phyloP scores from a whole-genome alignment of 2,888 invertebrate species.

The Anarsia innoxiella region DNA sequence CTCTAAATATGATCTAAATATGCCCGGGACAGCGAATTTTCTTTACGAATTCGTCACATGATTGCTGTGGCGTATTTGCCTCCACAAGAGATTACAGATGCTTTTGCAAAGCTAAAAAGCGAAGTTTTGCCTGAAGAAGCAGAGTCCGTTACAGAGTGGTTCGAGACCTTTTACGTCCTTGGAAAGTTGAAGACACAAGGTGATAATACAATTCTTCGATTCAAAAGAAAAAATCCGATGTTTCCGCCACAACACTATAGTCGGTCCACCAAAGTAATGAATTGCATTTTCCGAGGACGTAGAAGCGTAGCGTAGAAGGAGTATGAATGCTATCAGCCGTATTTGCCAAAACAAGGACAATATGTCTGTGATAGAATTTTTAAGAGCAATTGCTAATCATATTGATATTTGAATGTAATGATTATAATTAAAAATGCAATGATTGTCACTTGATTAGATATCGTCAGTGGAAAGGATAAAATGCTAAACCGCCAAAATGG shows the following conservation, averaged over 20 bases:
- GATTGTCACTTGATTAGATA: no score
- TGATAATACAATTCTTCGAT: not conserved
- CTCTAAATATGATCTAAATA: conserved; percentile 2
- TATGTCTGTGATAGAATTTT: not conserved
- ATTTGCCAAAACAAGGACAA: not conserved
- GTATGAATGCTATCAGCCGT: not conserved
- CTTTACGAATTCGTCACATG: conserved; percentile 7
- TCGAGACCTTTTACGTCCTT: conserved; percentile 1
- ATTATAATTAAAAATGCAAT: no score
- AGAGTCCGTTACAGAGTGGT: not conserved
- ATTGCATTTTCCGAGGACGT: not conserved
- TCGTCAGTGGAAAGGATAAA: no score
- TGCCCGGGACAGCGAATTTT: conserved; percentile 5
- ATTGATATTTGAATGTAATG: not conserved
- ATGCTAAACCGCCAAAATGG: no score
- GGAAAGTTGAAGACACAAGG: not conserved
- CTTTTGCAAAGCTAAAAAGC: not conserved
- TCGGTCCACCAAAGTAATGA: not conserved
- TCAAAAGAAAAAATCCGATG: not conserved
- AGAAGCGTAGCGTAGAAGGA: not conserved
- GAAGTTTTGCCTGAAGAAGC: not conserved
- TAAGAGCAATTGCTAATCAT: not conserved
- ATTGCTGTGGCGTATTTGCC: conserved; percentile 2
- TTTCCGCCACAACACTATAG: conserved; percentile 2
- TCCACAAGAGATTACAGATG: not conserved